Conservation (phyloP, 2,113 vertebrate genomes). For the Rhineura floridana region DNA sequence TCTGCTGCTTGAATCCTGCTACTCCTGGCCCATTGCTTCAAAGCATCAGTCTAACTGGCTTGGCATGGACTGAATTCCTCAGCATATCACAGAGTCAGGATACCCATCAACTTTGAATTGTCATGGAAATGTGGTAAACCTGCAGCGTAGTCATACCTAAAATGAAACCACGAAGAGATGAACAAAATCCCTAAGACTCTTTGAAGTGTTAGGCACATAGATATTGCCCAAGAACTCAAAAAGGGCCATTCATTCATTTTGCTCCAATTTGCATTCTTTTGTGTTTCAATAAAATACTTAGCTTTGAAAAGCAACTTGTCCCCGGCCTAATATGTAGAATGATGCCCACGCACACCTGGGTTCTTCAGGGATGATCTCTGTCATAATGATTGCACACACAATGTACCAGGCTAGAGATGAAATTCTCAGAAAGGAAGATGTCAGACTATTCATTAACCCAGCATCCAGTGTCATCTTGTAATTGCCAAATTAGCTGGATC, state of each 20-base stretch:
- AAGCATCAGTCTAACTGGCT: neutral
- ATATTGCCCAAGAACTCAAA: neutral
- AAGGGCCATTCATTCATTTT: neutral
- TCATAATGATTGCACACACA: neutral
- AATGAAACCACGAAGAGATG: neutral
- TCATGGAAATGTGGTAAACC: neutral
- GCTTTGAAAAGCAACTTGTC: neutral
- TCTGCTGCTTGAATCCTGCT: neutral
- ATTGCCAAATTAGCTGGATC: constrained; percentile 50
- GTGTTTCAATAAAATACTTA: neutral
- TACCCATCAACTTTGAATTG: neutral
- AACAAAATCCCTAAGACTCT: neutral
- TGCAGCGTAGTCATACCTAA: neutral
- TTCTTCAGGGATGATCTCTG: neutral
- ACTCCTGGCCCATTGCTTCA: neutral
- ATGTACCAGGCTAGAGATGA: constrained; percentile 22
- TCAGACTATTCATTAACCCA: constrained; percentile 28
- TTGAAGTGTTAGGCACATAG: neutral
- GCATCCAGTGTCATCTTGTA: neutral
- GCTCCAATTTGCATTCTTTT: neutral
- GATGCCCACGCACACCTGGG: neutral
- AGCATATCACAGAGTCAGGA: neutral
- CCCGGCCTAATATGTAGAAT: neutral
- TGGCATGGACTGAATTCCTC: neutral
- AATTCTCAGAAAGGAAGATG: neutral